Conservation (phyloP, 2,888 invertebrate genomes). For the Cephus sareptanus region DNA sequence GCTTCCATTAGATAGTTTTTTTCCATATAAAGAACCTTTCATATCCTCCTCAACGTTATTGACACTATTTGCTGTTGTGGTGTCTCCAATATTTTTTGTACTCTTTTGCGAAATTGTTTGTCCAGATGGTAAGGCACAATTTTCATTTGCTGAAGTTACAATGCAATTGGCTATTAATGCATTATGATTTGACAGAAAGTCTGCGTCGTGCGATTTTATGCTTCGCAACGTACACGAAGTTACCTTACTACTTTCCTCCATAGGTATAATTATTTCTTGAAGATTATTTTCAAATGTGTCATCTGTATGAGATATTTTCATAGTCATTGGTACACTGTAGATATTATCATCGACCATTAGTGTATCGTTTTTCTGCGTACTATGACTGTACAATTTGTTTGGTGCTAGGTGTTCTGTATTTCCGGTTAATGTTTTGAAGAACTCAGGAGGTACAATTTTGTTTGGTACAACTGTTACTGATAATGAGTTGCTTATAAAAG, state of each 20-base stretch:
- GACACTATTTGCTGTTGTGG: background rate
- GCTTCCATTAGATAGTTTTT: background rate
- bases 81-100: background rate
- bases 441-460: slow-evolving; percentile 42
- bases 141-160: background rate
- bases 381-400: slow-evolving; percentile 12
- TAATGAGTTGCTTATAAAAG: slow-evolving; percentile 42
- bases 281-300: background rate
- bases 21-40: background rate
- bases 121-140: background rate
- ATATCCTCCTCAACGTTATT: background rate
- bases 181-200: background rate
- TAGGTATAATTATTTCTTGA: background rate
- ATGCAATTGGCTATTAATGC: background rate
- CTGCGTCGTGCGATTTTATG: background rate
- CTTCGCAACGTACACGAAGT: background rate
- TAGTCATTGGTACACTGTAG: background rate
- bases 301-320: background rate
- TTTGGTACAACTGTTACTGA: slow-evolving; percentile 52
- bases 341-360: background rate
- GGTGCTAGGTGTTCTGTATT: slow-evolving; percentile 28
- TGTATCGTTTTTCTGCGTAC: background rate
- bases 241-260: background rate
- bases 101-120: background rate
- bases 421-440: slow-evolving; percentile 40